These are phyloP conservation scores for Nansenia antarctica DNA, from an alignment of 2,113 vertebrate genomes.

Conservation along the genomic window DNA sequence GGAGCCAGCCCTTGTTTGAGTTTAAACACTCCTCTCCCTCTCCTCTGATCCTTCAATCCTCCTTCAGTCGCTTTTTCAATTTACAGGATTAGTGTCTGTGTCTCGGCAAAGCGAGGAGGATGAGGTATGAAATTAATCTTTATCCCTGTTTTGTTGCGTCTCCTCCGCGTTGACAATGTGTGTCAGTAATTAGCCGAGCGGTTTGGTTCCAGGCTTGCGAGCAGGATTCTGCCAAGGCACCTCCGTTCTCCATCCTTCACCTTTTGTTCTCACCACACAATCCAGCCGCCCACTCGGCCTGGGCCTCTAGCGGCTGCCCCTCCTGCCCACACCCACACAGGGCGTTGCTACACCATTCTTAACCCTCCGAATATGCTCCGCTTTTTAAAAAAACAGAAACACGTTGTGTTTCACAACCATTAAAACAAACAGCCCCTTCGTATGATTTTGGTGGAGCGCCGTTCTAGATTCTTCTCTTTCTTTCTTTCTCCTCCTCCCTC, in stretches of 20 bases:
- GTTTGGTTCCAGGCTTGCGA: conserved; percentile 67
- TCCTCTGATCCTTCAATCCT: conserved; percentile 45
- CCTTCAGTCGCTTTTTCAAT: conserved; percentile 35
- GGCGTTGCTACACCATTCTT: conserved; percentile 11
- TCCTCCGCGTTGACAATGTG: conserved; percentile 68
- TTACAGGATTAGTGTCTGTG: conserved; percentile 70
- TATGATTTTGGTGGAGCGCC: conserved; percentile 14
- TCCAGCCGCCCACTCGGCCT: conserved; percentile 72
- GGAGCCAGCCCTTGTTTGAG: neutral
- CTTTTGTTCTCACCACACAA: conserved; percentile 75
- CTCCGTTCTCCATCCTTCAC: conserved; percentile 72
- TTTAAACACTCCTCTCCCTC: conserved; percentile 42
- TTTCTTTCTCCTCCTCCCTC: neutral
- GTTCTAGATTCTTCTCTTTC: neutral
- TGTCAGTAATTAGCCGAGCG: conserved; percentile 76
- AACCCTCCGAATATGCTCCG: neutral
- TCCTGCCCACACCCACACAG: conserved; percentile 17
- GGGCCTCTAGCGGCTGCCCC: conserved; percentile 52
- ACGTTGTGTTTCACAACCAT: conserved; percentile 16
- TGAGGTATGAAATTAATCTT: conserved; percentile 76
- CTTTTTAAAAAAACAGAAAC: conserved; percentile 24
- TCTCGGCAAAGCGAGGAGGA: conserved; percentile 64
- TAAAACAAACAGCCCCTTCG: conserved; percentile 6
- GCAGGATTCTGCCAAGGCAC: conserved; percentile 63
- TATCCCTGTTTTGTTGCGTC: conserved; percentile 71